Conservation (phyloP, 2,113 vertebrate genomes). For the Sorex fumeus region DNA sequence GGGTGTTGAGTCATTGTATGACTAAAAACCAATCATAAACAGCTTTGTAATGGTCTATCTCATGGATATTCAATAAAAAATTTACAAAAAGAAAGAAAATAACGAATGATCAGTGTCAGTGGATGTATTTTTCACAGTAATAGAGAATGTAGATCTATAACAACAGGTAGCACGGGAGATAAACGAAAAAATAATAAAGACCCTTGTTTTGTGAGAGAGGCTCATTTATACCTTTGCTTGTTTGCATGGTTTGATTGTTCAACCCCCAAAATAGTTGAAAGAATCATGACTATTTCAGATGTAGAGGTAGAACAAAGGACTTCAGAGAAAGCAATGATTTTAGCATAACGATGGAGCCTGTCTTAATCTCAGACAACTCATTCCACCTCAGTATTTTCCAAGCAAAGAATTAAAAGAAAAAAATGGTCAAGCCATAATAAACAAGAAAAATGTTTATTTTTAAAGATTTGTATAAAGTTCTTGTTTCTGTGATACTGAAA, state of each 20-base stretch:
- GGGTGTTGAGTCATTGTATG: no score
- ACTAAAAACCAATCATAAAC: no score
- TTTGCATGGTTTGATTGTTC: conserved; percentile 1
- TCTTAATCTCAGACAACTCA: conserved; percentile 31
- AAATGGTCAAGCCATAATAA: conserved; percentile 18
- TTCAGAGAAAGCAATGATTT: conserved; percentile 61
- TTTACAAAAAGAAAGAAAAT: conserved; percentile 6
- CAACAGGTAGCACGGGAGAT: background rate
- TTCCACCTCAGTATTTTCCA: conserved; percentile 17
- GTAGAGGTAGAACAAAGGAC: background rate
- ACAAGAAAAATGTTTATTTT: conserved; percentile 39
- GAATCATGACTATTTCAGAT: background rate
- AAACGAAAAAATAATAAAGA: background rate
- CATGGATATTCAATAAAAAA: no score
- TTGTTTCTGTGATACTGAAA: conserved; percentile 58
- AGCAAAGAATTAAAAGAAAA: background rate
- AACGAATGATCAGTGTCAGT: background rate
- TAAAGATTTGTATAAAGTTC: conserved; percentile 39
- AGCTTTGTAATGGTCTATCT: no score
- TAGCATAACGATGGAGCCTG: background rate
- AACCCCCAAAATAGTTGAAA: conserved; percentile 14
- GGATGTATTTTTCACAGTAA: background rate
- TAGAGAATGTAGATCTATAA: conserved; percentile 15
- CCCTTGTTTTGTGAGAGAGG: background rate
- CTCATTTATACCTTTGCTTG: background rate